Evolutionary conservation across 2,797 vertebrate genomes (phyloP).

Genomic region (Presbytis comata): DNA sequence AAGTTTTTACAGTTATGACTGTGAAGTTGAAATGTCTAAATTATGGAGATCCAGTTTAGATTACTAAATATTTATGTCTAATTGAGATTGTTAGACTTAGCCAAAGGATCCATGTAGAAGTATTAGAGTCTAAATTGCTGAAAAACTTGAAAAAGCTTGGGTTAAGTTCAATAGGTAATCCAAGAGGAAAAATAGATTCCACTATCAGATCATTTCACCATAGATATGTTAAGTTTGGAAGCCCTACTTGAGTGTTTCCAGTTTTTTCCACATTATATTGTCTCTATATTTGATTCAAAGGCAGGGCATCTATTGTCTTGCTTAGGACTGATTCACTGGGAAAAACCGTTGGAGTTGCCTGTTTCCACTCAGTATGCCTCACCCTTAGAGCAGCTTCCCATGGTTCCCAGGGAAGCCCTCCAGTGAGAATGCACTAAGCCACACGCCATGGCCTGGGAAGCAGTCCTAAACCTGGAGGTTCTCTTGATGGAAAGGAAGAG

Average conservation of each 20-base stretch:
- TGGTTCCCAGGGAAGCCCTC: not conserved
- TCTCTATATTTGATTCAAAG: not conserved
- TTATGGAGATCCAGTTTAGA: slow-evolving; percentile 59
- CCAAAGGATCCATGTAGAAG: not conserved
- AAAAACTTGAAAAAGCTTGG: slow-evolving; percentile 23
- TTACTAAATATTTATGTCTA: slow-evolving; percentile 54
- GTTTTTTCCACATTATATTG: not conserved
- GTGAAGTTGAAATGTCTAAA: slow-evolving; percentile 37
- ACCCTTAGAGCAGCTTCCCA: not conserved
- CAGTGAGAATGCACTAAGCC: not conserved
- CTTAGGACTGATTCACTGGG: slow-evolving; percentile 47
- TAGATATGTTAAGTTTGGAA: not conserved
- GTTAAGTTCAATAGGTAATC: not conserved
- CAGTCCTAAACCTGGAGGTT: not conserved
- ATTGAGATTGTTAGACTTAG: slow-evolving; percentile 38
- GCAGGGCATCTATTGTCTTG: not conserved
- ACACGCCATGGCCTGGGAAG: not conserved
- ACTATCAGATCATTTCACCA: not conserved
- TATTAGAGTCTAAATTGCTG: not conserved
- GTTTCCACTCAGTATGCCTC: not conserved
- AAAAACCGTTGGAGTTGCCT: not conserved
- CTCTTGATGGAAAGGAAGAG: not conserved
- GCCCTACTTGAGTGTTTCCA: not conserved
- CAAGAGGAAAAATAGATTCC: slow-evolving; percentile 21
- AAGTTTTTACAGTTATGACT: slow-evolving; percentile 16